Evolutionary conservation across 2,888 invertebrate species (phyloP).

Genomic region (Drosophila nigricruria): DNA sequence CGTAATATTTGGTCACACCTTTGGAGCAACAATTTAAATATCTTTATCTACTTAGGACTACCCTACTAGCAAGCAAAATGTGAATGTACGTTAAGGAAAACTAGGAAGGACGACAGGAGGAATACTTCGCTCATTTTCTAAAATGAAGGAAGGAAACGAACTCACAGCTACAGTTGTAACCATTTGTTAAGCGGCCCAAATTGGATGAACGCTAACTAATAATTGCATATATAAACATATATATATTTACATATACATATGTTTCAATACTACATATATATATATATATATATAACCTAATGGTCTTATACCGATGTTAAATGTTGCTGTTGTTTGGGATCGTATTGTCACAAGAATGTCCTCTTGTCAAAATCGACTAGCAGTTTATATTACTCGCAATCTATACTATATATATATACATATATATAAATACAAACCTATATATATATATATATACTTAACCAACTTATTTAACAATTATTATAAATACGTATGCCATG

Average conservation of each 20-base stretch:
- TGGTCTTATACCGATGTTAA: conserved; percentile 63
- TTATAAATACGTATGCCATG: conserved; percentile 39
- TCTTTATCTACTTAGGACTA: conserved; percentile 32
- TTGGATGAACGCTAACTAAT: conserved; percentile 17
- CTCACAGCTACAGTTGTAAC: conserved; percentile 35
- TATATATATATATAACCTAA: conserved; percentile 27
- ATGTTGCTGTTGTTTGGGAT: conserved; percentile 80
- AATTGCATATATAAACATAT: conserved; percentile 5
- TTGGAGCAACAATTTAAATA: background rate
- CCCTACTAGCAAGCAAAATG: conserved; percentile 55
- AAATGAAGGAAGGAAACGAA: conserved; percentile 25
- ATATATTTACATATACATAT: conserved; percentile 8
- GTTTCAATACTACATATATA: conserved; percentile 13
- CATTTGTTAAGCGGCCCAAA: conserved; percentile 3
- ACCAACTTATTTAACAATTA: conserved; percentile 15
- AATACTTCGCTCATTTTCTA: background rate
- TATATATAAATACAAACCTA: background rate
- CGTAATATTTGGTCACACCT: background rate
- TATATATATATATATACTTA: conserved; percentile 11
- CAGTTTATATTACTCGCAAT: conserved; percentile 17
- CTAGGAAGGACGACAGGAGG: background rate
- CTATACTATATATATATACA: conserved; percentile 5
- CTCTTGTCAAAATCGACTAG: conserved; percentile 39
- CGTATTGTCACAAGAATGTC: conserved; percentile 72
- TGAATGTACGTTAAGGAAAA: conserved; percentile 30